phyloP scores from a whole-genome alignment of 2,113 vertebrate species.

The Urocitellus parryii region DNA sequence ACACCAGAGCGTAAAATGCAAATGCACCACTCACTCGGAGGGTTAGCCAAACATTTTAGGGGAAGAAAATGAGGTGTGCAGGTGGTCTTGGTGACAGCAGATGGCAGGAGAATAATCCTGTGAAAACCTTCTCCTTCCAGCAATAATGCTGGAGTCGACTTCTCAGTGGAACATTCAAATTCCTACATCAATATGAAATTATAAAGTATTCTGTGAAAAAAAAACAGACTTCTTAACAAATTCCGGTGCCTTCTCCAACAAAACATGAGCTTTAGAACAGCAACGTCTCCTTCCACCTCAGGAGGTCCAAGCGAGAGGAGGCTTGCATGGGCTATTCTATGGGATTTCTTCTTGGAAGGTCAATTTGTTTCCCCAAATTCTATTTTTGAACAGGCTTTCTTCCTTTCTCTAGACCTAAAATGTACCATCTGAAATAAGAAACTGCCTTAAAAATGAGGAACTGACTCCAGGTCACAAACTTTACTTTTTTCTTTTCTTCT shows the following conservation, averaged over 20 bases:
- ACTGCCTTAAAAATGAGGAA: too few relatives aligned
- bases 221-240: background rate
- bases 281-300: background rate
- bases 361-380: background rate
- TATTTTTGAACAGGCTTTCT: background rate
- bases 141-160: background rate
- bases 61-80: background rate
- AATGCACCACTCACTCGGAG: background rate
- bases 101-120: background rate
- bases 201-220: background rate
- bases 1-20: background rate
- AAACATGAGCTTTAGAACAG: background rate
- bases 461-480: too few relatives aligned
- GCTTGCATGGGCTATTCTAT: background rate
- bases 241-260: background rate
- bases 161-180: background rate
- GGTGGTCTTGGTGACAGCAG: background rate
- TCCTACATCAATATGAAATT: background rate
- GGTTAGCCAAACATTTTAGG: background rate
- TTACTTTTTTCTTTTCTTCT: too few relatives aligned
- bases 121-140: background rate
- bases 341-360: background rate
- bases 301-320: background rate
- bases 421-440: too few relatives aligned
- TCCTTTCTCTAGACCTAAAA: background rate